Evolutionary conservation across 1,140 invertebrate genomes (phyloP).

Genomic region (Zaprionus ghesquierei): DNA sequence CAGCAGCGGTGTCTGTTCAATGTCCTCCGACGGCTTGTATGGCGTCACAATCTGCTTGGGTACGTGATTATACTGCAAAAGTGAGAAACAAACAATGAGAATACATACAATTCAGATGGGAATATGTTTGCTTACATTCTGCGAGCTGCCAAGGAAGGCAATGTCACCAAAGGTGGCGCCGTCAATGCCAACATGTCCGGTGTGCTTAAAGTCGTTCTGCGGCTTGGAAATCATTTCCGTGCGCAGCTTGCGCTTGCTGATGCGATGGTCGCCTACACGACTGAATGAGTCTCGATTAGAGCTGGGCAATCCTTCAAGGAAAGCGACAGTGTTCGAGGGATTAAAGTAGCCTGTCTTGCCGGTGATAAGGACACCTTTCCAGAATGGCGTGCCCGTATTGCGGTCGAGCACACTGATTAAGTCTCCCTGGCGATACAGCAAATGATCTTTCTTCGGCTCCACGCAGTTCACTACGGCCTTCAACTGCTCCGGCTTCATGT

Average conservation of each 20-base stretch:
- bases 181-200: conserved; percentile 97
- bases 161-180: conserved; percentile 98
- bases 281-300: conserved; percentile 79
- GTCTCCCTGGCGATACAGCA: conserved; percentile 94
- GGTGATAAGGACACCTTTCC: conserved; percentile 93
- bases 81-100: neutral
- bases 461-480: conserved; percentile 84
- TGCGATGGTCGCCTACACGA: conserved; percentile 81
- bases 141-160: conserved; percentile 87
- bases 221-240: conserved; percentile 98
- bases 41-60: conserved; percentile 94
- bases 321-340: conserved; percentile 94
- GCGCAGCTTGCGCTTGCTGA: conserved; percentile 87
- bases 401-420: conserved; percentile 97
- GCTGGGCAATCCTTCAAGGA: conserved; percentile 91
- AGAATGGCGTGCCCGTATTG: conserved; percentile 85
- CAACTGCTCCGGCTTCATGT: conserved; percentile 95
- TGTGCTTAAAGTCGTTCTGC: conserved; percentile 98
- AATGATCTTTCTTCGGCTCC: conserved; percentile 85
- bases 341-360: conserved; percentile 95
- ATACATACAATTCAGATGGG: neutral
- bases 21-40: conserved; percentile 93
- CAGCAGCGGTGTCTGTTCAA: conserved; percentile 85
- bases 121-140: conserved; percentile 83
- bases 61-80: conserved; percentile 87